Evolutionary conservation across 1,140 invertebrate species (phyloP), one percentile per base, ranked within the genome.

Genomic region (Drosophila seguyi): DNA sequence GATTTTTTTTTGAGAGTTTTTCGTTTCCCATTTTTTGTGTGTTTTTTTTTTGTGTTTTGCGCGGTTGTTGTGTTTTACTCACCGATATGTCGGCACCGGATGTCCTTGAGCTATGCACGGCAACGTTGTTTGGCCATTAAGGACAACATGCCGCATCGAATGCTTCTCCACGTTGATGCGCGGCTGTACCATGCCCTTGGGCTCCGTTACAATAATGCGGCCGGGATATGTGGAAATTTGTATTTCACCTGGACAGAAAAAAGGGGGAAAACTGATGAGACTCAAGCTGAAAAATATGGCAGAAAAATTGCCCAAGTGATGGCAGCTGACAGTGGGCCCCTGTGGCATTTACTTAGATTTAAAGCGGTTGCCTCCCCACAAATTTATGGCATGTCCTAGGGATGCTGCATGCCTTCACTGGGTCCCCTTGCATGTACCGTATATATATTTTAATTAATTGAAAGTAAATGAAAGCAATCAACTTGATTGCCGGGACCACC

Each of bases 31-130:
- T 38, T 57, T 38, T 68, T 50, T 52, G 10, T 7, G 8, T 13
- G 13, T 11, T 27, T 27, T 27, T 27, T 59, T 38, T 39, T 38
- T 44, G 56, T 31, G 34, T 50, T 42, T 42, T 13, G 41, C 45
- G 52, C 50, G 42, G 75, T 67, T 78, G 57, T 81, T 65, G 73
- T 62, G 58, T 79, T 57, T 79, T 73, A 91, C 93, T 93, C 93
- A 96, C 95, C 95, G 95, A 93, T 96, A 97, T 59, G 93, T 95
- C 42, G 96, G 96, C 34, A 96, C 94, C 5, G 96, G 96, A 94
- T 95, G 95, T 48, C 96, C 96, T 93, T 96, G 96, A 44, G 96
- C 96, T 8, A 95, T 95, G 92, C 96, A 97, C 14, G 96, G 95
- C 76, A 97, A 92, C 62, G 94, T 95, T 57, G 96, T 95, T 83